Conservation (phyloP, 2,797 vertebrate genomes). For the Semotilus atromaculatus region DNA sequence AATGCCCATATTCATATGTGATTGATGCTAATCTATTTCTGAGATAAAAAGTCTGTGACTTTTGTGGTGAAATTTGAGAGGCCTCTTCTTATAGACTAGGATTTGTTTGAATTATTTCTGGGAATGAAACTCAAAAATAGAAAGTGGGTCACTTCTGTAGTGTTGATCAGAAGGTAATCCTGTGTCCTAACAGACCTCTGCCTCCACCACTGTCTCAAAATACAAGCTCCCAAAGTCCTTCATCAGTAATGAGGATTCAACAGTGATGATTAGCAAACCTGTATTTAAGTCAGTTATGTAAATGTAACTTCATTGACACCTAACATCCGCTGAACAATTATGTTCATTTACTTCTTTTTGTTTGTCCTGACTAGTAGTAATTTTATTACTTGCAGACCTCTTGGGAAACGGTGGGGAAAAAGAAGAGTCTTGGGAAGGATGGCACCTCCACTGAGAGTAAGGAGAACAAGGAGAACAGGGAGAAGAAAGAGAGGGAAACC, state of each 20-base stretch:
- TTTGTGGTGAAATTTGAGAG: constrained; percentile 11
- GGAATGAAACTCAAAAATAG: constrained; percentile 64
- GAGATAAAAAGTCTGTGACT: not conserved
- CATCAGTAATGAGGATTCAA: constrained; percentile 14
- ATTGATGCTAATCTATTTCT: not conserved
- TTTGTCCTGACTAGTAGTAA: not conserved
- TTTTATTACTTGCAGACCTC: constrained; percentile 80
- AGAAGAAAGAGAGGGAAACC: constrained; percentile 92
- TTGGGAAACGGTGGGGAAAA: constrained; percentile 97
- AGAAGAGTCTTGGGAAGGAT: constrained; percentile 91
- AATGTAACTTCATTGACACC: not conserved
- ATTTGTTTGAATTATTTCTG: constrained; percentile 59
- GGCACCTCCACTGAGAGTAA: constrained; percentile 77
- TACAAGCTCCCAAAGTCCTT: constrained; percentile 27
- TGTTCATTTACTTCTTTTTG: not conserved
- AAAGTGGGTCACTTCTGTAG: constrained; percentile 54
- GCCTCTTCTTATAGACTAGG: constrained; percentile 1
- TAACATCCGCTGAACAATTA: not conserved
- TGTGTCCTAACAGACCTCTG: constrained; percentile 32
- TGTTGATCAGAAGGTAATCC: constrained; percentile 27
- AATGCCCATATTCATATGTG: not conserved
- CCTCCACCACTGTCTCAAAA: not conserved
- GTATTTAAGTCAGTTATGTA: not conserved
- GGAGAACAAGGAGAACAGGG: constrained; percentile 95
- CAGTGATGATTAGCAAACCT: not conserved